Conservation (phyloP, 2,113 vertebrate genomes). For the Corythoichthys intestinalis region DNA sequence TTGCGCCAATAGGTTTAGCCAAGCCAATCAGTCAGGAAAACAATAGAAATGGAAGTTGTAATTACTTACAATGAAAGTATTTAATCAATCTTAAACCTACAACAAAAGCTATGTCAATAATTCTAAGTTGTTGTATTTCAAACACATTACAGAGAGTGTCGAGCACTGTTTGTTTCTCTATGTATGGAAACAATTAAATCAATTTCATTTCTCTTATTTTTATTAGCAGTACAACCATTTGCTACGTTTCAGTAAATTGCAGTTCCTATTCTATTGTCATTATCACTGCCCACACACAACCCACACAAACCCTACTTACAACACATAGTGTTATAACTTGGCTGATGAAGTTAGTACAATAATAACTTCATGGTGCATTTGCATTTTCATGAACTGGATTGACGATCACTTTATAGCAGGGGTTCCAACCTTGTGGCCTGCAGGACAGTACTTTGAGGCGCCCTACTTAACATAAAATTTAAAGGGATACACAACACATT, state of each 20-base stretch:
- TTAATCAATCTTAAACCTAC: not conserved
- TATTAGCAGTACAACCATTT: not conserved
- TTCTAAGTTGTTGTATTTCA: not conserved
- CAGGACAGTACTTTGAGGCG: too few species aligned
- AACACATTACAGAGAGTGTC: too few species aligned
- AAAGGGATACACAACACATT: too few species aligned
- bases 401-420: too few species aligned
- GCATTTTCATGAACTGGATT: too few species aligned
- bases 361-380: too few species aligned
- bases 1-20: not conserved
- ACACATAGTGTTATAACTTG: too few species aligned
- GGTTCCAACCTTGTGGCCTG: too few species aligned
- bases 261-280: not conserved
- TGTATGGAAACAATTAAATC: not conserved
- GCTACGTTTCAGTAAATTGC: not conserved
- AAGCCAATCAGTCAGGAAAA: not conserved
- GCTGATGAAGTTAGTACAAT: too few species aligned
- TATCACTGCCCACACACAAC: not conserved
- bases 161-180: not conserved
- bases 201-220: not conserved
- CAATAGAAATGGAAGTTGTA: not conserved
- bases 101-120: too few species aligned
- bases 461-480: too few species aligned
- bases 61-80: not conserved
- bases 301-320: not conserved